Base-by-base conservation (phyloP, 2,888 invertebrate genomes). In the Hydroisotoma schaefferi region DNA sequence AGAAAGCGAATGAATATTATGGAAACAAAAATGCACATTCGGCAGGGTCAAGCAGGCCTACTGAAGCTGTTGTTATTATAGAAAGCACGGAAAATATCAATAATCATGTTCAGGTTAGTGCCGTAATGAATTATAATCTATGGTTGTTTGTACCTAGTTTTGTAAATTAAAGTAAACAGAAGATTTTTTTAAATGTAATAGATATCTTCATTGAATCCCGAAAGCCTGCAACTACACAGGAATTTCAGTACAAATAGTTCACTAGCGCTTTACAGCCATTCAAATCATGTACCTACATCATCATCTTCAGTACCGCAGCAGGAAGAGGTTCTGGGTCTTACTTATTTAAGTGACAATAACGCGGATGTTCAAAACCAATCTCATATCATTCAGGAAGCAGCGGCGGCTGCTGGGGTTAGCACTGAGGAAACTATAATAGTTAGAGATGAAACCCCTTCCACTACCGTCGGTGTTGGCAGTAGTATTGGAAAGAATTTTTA, bases 371-470 rank as follows among this genome's bases (percentile, higher is more conserved):
- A 20, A 10, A 15, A 12, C 20, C 37, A 29, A 15, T 52, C 52
- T 8, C 52, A 52, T 3, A 37, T 52, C n/a, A 52, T 52, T 52
- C 52, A 52, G 23, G 52, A 52, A 22, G 52, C 52, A 6, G 52
- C 52, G 4, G 25, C 26, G 4, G 52, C 52, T 3, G 52, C 52
- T 4, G 52, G 52, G 10, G 52, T 52, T 8, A 18, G 6, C 6
- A 18, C 18, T 12, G 52, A 52, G 26, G 52, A 52, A 12, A 33
- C 33, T 5, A 38, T 37, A 37, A 49, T 49, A 25, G 28, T 49
- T n/a, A 5, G 26, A 20, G 26, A 49, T n/a, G n/a, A n/a, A 3
- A 4, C 29, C 15, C n/a, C 18, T 6, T 15, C 33, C 12, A 18
- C 37, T 4, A 22, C 33, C 3, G 8, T 23, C 10, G 12, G 6